A percentile compares a stretch with the other conserved stretches of the same genome.
These are phyloP conservation scores for Lathamus discolor DNA, from an alignment of 2,113 vertebrate genomes.

Conservation along the genomic window DNA sequence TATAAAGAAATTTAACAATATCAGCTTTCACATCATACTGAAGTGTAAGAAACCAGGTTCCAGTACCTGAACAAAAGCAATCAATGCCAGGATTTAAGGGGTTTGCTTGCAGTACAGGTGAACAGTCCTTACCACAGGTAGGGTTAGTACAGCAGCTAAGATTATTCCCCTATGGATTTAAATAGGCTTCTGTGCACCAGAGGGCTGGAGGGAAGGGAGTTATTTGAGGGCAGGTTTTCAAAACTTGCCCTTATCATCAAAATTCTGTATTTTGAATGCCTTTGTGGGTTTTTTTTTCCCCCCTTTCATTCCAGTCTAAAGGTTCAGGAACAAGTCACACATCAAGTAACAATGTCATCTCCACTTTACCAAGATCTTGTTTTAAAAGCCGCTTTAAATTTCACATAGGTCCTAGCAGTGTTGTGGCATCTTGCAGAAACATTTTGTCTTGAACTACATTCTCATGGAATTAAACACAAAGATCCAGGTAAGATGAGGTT, in stretches of 20 bases:
- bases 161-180: background rate
- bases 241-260: background rate
- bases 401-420: background rate
- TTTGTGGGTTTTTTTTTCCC: background rate
- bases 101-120: background rate
- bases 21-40: background rate
- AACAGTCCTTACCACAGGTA: background rate
- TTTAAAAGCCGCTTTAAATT: background rate
- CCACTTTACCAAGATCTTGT: fast-evolving
- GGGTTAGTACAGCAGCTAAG: background rate
- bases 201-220: too few relatives aligned
- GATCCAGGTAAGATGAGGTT: background rate
- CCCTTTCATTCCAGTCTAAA: background rate
- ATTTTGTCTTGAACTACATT: background rate
- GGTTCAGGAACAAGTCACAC: background rate
- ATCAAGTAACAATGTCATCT: background rate
- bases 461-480: background rate
- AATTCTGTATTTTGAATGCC: background rate
- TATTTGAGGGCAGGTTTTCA: background rate
- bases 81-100: background rate
- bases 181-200: background rate
- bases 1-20: background rate
- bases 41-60: background rate
- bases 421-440: background rate
- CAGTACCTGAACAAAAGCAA: background rate